Conservation (phyloP, 2,113 vertebrate species). For the Puffinus mauretanicus region DNA sequence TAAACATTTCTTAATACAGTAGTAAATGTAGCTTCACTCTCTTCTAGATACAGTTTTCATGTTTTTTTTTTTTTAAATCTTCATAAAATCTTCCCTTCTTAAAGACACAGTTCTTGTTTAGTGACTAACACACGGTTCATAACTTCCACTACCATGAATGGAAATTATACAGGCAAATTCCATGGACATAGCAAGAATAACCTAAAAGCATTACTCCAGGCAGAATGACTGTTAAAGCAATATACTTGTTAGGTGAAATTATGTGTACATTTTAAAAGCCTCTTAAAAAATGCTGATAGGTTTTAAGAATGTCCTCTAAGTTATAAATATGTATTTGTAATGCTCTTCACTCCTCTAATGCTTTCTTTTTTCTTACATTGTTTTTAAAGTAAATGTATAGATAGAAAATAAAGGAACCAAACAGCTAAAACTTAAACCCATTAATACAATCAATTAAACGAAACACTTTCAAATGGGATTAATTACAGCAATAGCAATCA, state of each 20-base stretch:
- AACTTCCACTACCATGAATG: background rate
- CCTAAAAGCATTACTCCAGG: background rate
- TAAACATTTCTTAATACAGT: background rate
- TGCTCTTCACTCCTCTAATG: background rate
- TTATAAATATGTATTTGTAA: background rate
- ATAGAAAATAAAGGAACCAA: background rate
- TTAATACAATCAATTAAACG: background rate
- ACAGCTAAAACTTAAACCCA: background rate
- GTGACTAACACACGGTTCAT: accelerated
- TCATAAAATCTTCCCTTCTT: conserved; percentile 36
- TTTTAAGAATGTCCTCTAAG: background rate
- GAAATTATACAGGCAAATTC: conserved; percentile 9
- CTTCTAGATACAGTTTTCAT: background rate
- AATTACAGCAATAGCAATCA: conserved; percentile 7
- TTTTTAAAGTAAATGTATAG: background rate
- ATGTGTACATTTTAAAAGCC: background rate
- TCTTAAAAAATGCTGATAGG: background rate
- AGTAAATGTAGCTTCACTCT: background rate
- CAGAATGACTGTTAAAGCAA: background rate
- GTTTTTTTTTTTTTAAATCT: background rate
- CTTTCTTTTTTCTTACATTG: background rate
- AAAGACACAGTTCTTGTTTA: conserved; percentile 27
- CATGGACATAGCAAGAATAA: background rate
- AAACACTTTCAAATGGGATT: background rate
- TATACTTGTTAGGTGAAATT: background rate